Base-by-base conservation (phyloP, 2,797 vertebrate species). In the Macroramphosus scolopax region DNA sequence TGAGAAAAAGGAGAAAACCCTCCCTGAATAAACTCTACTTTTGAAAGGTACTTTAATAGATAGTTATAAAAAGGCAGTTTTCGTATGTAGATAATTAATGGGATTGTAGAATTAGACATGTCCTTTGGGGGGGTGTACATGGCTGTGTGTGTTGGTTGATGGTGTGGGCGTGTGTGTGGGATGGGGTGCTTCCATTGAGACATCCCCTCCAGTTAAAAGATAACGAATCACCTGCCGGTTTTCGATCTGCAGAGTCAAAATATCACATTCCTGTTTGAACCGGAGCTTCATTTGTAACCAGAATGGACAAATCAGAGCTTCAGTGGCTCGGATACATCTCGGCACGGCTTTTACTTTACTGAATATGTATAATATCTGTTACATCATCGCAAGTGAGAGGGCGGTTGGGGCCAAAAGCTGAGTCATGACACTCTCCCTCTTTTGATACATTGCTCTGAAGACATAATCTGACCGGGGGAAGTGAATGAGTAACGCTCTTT, bases 401-500 rank as follows among this genome's bases (percentile, higher is more conserved):
- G 61, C 56, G 62, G 57, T 72, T n/a, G 32, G 37, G 72, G 74
- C 77, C 79, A 78, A 71, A 56, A 78, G 79, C 76, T 86, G 81
- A 86, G 81, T 86, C 81, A 86, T 86, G 81, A 77, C 68, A 59
- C 68, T 63, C 58, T 69, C 42, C 35, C 59, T 71, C 69, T 57
- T 34, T 25, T 17, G 37, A 37, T 26, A 31, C 20, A 17, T 51
- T 34, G 54, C 50, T 78, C 68, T 60, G 50, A 67, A 70, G 69
- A 38, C 66, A 66, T 41, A 51, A 65, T 72, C 53, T 29, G 63
- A 61, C 62, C 57, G 50, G 42, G 43, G 55, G 45, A 40, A 49
- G 59, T 42, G 61, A 68, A 51, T 71, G 71, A 78, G 43, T 48
- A 75, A 5, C 6, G 7, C 26, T 59, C n/a, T 34, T 14, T 63